Base-by-base conservation (phyloP, 2,797 vertebrate species). In the Chaetophractus vellerosus region DNA sequence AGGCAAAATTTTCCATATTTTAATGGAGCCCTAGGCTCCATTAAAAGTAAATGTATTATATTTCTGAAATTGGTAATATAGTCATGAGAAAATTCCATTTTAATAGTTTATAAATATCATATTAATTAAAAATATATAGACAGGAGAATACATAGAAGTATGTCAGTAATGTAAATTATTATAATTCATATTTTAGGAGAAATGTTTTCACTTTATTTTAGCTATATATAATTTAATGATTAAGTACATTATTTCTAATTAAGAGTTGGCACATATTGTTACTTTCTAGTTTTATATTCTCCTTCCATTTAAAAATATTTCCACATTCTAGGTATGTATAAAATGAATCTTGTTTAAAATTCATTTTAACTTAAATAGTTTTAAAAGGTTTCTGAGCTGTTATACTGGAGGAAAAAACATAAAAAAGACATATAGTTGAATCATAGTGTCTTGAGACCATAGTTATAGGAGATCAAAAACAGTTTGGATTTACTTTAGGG, bases 41-140 rank as follows among this genome's bases (percentile, higher is more conserved):
- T 92, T 95, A 90, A 91, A 96, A 95, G 74, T 93, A 94, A 96
- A 90, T 91, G 76, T 21, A 52, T 76, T 91, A 71, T 94, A 89
- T 96, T 85, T 97, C 55, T 72, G 5, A 33, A 75, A 64, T 79
- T 72, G 36, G 31, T 69, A 81, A 79, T 50, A 52, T 36, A 83
- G 14, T 72, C 52, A 52, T 83, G 36, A 88, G 71, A 86, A 82
- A 84, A 81, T 59, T 3, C 10, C 59, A 75, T 63, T 86, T 76
- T 75, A 71, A 48, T 80, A 21, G 23, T 71, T 88, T 94, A 16
- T 88, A 75, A 74, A 74, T 66, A n/a, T 1, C 41, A 50, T 41
- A 50, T 15, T 78, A 78, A 14, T 61, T n/a, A 78, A 64, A 78
- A 78, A n/a, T 85, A n/a, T 85, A 2, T 55, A 78, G 45, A 41